Evolutionary conservation across 2,113 vertebrate species (phyloP).

Genomic region (Dromaius novaehollandiae): DNA sequence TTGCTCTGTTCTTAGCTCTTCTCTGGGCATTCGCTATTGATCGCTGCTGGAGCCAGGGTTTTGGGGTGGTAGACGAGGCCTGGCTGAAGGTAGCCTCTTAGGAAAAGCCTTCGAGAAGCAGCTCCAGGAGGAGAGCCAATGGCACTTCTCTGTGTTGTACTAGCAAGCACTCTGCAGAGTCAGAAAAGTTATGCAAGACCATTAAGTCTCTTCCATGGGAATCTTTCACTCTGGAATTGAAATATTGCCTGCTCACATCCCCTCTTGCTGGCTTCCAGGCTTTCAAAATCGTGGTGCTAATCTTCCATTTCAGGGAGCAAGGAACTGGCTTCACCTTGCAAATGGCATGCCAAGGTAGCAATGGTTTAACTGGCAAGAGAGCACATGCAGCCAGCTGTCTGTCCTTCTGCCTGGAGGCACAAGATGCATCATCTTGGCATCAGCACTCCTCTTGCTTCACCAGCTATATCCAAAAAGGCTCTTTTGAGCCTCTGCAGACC

Average conservation of each 20-base stretch:
- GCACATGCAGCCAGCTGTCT: not conserved
- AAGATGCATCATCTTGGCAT: not conserved
- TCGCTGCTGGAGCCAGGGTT: not conserved
- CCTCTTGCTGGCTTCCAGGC: not conserved
- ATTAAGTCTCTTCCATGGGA: not conserved
- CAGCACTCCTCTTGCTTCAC: not conserved
- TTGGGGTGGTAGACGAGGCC: not conserved
- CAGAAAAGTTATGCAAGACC: not conserved
- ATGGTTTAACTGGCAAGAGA: not conserved
- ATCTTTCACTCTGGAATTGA: not conserved
- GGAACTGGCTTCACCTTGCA: not conserved
- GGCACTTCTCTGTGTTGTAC: not conserved
- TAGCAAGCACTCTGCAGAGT: not conserved
- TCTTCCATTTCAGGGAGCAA: not conserved
- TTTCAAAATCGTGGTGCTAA: not conserved
- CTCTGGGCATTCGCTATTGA: not conserved
- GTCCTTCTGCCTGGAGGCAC: not conserved
- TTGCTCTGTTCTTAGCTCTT: not conserved
- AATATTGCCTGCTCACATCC: not conserved
- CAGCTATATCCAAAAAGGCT: accelerated
- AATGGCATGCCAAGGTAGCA: not conserved
- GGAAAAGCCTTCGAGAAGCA: not conserved
- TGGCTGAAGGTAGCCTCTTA: not conserved
- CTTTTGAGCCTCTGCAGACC: not conserved
- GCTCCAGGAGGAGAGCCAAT: not conserved